These are phyloP conservation scores for Globodera ellingtonae DNA, from an alignment of 1,140 invertebrate genomes.

Conservation along the genomic window DNA sequence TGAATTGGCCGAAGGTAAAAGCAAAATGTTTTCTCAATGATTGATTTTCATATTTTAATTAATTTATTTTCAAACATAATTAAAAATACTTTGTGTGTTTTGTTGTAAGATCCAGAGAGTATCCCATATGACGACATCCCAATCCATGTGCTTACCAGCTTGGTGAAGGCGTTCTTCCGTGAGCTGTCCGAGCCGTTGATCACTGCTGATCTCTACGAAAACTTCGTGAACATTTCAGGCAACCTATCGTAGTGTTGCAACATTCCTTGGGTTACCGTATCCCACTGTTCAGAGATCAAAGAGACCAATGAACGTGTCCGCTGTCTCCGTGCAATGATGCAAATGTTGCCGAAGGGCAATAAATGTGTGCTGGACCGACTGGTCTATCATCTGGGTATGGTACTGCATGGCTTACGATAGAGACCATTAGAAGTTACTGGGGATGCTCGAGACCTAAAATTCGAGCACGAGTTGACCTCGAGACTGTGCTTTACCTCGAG, in stretches of 20 bases:
- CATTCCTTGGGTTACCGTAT: neutral
- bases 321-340: slow-evolving; percentile 82
- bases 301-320: slow-evolving; percentile 80
- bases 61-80: neutral
- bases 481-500: too few species aligned
- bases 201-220: slow-evolving; percentile 89
- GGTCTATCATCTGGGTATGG: slow-evolving; percentile 86
- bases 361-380: slow-evolving; percentile 87
- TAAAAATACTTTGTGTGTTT: slow-evolving; percentile 1
- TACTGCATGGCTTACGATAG: neutral
- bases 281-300: slow-evolving; percentile 71
- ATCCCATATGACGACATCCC: slow-evolving; percentile 71
- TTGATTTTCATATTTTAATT: too few species aligned
- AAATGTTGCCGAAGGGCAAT: slow-evolving; percentile 84
- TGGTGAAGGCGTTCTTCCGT: slow-evolving; percentile 86
- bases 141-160: slow-evolving; percentile 85
- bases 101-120: slow-evolving; percentile 69
- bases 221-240: slow-evolving; percentile 77
- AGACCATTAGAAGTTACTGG: too few species aligned
- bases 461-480: too few species aligned
- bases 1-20: slow-evolving; percentile 47
- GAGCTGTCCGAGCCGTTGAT: slow-evolving; percentile 89
- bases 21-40: too few species aligned
- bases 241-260: slow-evolving; percentile 32
- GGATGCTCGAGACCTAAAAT: too few species aligned